phyloP scores from a whole-genome alignment of 2,113 vertebrate species.

The Eolophus roseicapilla region DNA sequence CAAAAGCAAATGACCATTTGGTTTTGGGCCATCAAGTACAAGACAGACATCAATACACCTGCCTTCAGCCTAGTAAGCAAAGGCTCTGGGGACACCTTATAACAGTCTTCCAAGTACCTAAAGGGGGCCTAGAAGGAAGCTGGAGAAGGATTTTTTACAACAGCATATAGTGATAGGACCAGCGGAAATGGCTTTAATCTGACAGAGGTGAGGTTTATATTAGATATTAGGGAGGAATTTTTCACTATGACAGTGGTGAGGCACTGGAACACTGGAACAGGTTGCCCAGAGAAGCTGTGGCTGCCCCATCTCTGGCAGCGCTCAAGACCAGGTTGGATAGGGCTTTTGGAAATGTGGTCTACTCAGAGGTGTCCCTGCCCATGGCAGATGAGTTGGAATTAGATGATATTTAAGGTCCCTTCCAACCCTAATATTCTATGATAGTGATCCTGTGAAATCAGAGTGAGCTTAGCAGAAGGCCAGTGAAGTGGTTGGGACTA shows the following conservation, averaged over 20 bases:
- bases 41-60: neutral
- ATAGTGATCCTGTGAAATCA: neutral
- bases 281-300: too few relatives aligned
- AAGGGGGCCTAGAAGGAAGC: neutral
- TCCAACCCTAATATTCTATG: neutral
- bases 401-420: neutral
- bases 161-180: neutral
- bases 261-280: neutral
- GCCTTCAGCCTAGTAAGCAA: neutral
- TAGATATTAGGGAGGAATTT: neutral
- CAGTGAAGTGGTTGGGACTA: accelerated
- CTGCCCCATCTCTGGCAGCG: neutral
- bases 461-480: neutral
- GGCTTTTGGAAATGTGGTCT: neutral
- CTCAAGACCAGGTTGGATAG: neutral
- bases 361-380: neutral
- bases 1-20: neutral
- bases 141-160: neutral
- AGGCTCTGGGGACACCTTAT: neutral
- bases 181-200: neutral
- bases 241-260: neutral
- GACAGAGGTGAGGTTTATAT: neutral
- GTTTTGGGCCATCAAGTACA: neutral
- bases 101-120: neutral
- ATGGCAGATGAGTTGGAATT: neutral